Evolutionary conservation across 2,797 vertebrate species (phyloP), one percentile per base, ranked within the genome.

Genomic region (Chaenodraco wilsoni): DNA sequence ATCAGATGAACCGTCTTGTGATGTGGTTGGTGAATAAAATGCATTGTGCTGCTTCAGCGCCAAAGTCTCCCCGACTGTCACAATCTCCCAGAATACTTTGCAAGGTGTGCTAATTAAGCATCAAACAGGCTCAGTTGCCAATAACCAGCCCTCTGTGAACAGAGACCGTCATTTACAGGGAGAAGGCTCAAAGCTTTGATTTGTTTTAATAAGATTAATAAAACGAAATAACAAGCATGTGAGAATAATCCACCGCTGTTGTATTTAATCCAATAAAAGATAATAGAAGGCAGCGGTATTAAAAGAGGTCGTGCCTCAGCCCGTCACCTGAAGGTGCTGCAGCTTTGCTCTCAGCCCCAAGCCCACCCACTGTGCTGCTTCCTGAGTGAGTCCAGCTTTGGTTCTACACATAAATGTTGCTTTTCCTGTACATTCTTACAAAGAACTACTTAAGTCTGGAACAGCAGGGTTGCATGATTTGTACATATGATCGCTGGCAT

Each of bases 291-390:
- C 84, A 86, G 88, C 72, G 83, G 72, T 67, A 78, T 88, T 84
- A 74, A 79, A 81, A 9, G 74, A 66, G 81, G 75, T 84, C 76
- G 64, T 72, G 83, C 59, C 73, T 78, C 63, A 17, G 78, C 82
- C 65, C 63, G 83, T 87, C 81, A 51, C 50, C 69, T 83, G 73
- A 84, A 87, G 88, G 89, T 86, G 86, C 79, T 60, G 82, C 80
- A 86, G 81, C 60, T 62, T 15, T 17, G 23, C 65, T 55, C 84
- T 83, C 83, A 66, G 81, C 65, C 52, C 52, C 43, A 1, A 74
- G 91, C 76, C 92, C 90, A 94, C 92, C 91, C 92, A 94, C 74
- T 15, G 67, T 37, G 82, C 65, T 55, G 90, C 84, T 87, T 72
- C 80, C 81, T 79, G 79, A 91, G 52, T 55, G 57, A 78, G 67